Base-by-base conservation (phyloP, 2,888 invertebrate genomes). In the Mallateleia sp. region DNA sequence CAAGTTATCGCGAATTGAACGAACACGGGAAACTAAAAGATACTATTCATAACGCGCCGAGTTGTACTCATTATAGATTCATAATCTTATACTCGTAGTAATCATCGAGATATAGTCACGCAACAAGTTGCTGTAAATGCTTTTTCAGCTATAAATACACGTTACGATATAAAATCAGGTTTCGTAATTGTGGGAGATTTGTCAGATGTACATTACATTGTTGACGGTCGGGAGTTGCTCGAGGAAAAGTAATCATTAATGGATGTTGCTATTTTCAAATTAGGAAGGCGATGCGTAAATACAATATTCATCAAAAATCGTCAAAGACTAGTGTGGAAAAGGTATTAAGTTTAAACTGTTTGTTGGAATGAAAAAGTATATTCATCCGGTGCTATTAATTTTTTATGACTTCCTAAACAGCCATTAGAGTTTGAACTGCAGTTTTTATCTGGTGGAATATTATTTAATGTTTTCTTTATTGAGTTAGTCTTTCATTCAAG, bases 61-160 rank as follows among this genome's bases (percentile, higher is more conserved):
- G 66, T 47, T 66, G 69, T 22, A 79, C 45, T 71, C 64, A 60
- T 80, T 80, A 80, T 34, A 80, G 38, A 80, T 80, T 56, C 72
- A 80, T 80, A 69, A 80, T 72, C 62, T 79, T 64, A 56, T 42
- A 28, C 64, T 18, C 50, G 42, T 15, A 22, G 80, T 80, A 80
- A 72, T 72, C 71, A 71, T 80, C 79, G 56, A 71, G 69, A 71
- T 80, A 71, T 32, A 45, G 62, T 62, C 78, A 71, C 71, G 79
- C 71, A 80, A 80, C 71, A 71, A 71, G n/a, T n/a, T n/a, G n/a
- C n/a, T n/a, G 79, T 79, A 79, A 69, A 60, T 79, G 20, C 45
- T 45, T 66, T 79, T 79, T 69, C 24, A 50, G 34, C 60, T 79
- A n/a, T n/a, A n/a, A n/a, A n/a, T n/a, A n/a, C n/a, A n/a, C n/a